A percentile compares a stretch with the other conserved stretches of the same genome.
phyloP scores from a whole-genome alignment of 2,797 vertebrate species.

The Muscicapa comitata region DNA sequence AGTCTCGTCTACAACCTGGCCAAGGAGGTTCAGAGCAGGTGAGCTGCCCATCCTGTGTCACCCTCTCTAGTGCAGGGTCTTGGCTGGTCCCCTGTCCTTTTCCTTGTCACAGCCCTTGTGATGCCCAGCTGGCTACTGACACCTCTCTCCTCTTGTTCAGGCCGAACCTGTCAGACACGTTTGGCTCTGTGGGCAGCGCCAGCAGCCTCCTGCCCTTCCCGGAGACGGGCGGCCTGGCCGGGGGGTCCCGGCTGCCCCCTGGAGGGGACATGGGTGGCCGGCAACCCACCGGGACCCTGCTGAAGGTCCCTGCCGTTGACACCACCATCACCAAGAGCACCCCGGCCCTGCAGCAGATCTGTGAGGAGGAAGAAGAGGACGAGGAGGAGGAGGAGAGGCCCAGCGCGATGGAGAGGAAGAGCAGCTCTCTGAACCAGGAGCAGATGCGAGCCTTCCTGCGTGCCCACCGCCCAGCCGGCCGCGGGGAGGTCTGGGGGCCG shows the following conservation, averaged over 20 bases:
- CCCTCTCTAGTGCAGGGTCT: not conserved
- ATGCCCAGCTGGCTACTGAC: not conserved
- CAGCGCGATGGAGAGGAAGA: conserved; percentile 12
- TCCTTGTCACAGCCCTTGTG: not conserved
- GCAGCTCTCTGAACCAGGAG: conserved; percentile 59
- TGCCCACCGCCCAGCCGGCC: not conserved
- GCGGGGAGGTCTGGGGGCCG: not conserved
- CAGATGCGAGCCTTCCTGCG: conserved; percentile 57
- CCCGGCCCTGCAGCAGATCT: conserved; percentile 79
- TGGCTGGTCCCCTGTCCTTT: rapidly evolving
- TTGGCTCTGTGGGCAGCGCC: not conserved
- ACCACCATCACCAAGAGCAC: conserved; percentile 74
- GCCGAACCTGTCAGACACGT: not conserved
- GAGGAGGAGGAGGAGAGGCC: conserved; percentile 44
- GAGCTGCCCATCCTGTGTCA: not conserved
- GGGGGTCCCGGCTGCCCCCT: not conserved
- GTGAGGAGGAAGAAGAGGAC: conserved; percentile 57
- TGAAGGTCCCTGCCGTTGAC: conserved; percentile 71
- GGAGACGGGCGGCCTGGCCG: rapidly evolving
- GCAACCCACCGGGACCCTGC: conserved; percentile 52
- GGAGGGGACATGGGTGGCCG: not conserved
- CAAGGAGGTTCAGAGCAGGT: conserved; percentile 58
- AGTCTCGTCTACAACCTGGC: conserved; percentile 55
- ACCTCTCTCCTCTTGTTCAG: not conserved
- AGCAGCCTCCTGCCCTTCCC: not conserved